Conservation (phyloP, 2,888 invertebrate species). For the Petrophora chlorosata region DNA sequence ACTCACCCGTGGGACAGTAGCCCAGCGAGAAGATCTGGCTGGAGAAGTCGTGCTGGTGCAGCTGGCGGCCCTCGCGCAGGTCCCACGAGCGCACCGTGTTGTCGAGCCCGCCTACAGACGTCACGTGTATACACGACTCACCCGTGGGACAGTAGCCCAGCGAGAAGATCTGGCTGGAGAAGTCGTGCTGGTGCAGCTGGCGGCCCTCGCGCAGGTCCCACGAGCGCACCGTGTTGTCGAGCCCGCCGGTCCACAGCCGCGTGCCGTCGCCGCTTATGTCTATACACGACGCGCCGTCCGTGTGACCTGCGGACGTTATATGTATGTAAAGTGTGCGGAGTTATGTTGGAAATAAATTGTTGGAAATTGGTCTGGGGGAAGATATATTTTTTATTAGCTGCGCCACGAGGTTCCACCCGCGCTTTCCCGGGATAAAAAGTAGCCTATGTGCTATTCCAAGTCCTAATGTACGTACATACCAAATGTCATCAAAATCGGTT, state of each 20-base stretch:
- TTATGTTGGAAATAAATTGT: too few species aligned
- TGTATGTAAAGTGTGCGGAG: too few species aligned
- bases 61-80: constrained; percentile 94
- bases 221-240: constrained; percentile 98
- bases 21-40: constrained; percentile 94
- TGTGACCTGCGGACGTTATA: constrained; percentile 86
- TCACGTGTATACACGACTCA: constrained; percentile 40
- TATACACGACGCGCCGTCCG: constrained; percentile 98
- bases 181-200: constrained; percentile 97
- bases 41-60: constrained; percentile 97
- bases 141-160: constrained; percentile 96
- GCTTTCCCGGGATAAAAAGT: too few species aligned
- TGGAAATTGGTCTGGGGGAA: too few species aligned
- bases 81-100: constrained; percentile 99
- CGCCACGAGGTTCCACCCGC: too few species aligned
- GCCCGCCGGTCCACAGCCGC: constrained; percentile 95
- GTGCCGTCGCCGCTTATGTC: constrained; percentile 97
- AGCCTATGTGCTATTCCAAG: too few species aligned
- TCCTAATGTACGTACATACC: too few species aligned
- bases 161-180: constrained; percentile 94
- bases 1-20: constrained; percentile 94
- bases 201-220: constrained; percentile 98
- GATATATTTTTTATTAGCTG: too few species aligned
- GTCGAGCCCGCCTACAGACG: constrained; percentile 92
- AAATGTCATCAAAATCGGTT: too few species aligned